Conservation (phyloP, 2,888 invertebrate genomes). For the Carterocephalus palaemon region DNA sequence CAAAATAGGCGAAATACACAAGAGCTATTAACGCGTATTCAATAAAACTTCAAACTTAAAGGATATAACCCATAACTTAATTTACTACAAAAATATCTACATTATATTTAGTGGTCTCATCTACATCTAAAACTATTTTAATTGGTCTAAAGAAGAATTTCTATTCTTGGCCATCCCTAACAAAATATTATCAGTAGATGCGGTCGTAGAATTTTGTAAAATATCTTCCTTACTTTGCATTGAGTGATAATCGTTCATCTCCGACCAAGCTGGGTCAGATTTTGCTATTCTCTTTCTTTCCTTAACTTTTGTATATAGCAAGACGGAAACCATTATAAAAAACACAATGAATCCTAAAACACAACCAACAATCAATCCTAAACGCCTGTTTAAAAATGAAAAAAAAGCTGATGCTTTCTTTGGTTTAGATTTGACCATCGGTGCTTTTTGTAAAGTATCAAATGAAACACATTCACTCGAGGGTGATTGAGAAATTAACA, state of each 20-base stretch:
- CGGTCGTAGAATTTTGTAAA: conserved; percentile 64
- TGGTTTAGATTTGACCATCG: conserved; percentile 46
- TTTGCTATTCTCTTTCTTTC: conserved; percentile 71
- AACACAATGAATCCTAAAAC: conserved; percentile 68
- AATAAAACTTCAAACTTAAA: conserved; percentile 12
- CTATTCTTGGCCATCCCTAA: conserved; percentile 68
- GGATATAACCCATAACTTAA: too few species aligned
- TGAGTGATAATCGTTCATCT: conserved; percentile 73
- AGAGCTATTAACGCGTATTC: conserved; percentile 6
- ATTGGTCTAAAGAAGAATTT: conserved; percentile 54
- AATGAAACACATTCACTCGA: conserved; percentile 70
- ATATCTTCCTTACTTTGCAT: conserved; percentile 72
- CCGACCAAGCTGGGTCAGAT: conserved; percentile 68
- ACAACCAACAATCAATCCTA: conserved; percentile 72
- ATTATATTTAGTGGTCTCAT: conserved; percentile 11
- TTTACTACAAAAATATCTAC: conserved; percentile 10
- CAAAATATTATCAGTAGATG: conserved; percentile 73
- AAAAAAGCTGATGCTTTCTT: conserved; percentile 56
- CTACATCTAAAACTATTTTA: conserved; percentile 36
- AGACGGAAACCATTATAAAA: conserved; percentile 68
- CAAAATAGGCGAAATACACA: neutral
- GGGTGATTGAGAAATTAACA: conserved; percentile 59
- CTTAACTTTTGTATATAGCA: conserved; percentile 70
- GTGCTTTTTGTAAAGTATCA: conserved; percentile 58
- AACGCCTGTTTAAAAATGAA: conserved; percentile 59